phyloP scores from a whole-genome alignment of 2,797 vertebrate species.

The Cirrhinus mrigala region DNA sequence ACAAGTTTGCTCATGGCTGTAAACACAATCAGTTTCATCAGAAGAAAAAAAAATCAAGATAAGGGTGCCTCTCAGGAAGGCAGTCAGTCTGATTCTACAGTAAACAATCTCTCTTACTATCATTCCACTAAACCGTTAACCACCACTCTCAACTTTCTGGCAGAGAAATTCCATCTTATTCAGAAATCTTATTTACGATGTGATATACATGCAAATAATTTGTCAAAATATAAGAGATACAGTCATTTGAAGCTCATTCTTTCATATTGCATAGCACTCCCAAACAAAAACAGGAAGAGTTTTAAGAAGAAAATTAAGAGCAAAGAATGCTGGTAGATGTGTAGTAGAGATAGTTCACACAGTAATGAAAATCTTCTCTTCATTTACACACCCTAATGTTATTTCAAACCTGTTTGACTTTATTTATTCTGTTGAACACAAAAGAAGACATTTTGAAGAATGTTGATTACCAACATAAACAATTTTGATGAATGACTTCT shows the following conservation, averaged over 20 bases:
- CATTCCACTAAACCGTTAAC: background rate
- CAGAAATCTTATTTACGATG: background rate
- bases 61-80: background rate
- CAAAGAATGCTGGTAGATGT: background rate
- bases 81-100: background rate
- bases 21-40: background rate
- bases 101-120: background rate
- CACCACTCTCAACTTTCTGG: too few relatives aligned
- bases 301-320: background rate
- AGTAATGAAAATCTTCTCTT: background rate
- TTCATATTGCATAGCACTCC: background rate
- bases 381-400: background rate
- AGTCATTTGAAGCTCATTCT: background rate
- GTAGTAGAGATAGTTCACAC: background rate
- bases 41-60: background rate
- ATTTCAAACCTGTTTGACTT: background rate
- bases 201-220: too few relatives aligned
- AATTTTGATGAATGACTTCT: background rate
- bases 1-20: background rate
- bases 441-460: too few relatives aligned
- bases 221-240: background rate
- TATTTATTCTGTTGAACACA: background rate
- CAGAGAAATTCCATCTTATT: background rate
- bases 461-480: background rate
- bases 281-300: background rate